Conservation (phyloP, 2,888 invertebrate genomes). For the Epinotia demarniana region DNA sequence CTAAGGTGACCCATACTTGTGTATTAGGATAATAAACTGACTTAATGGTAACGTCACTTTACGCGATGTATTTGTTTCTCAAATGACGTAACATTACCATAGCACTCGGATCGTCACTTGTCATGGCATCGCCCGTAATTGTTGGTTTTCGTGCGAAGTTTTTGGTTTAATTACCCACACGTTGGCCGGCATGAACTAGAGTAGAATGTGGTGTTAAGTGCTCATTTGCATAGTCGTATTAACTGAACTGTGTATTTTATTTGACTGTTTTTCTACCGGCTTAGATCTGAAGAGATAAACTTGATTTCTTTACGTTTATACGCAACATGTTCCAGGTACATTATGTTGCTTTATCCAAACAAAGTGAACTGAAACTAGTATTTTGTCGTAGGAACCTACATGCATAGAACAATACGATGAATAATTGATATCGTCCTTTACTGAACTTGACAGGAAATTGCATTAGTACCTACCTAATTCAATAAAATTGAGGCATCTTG, state of each 20-base stretch:
- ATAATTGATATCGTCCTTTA: no score
- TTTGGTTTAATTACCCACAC: constrained; percentile 38
- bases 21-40: no score
- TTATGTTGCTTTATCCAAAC: constrained; percentile 22
- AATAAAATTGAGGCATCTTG: no score
- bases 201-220: constrained; percentile 42
- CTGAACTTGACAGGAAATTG: no score
- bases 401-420: no score
- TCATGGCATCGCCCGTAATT: constrained; percentile 25
- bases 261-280: constrained; percentile 36
- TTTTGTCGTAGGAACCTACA: no score
- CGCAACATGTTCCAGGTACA: constrained; percentile 9
- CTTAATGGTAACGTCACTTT: not conserved
- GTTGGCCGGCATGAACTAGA: constrained; percentile 30
- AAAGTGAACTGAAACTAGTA: no score
- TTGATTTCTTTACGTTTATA: constrained; percentile 20
- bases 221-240: constrained; percentile 42
- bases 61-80: not conserved
- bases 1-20: no score
- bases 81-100: constrained; percentile 11
- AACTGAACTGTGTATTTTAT: constrained; percentile 38
- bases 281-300: constrained; percentile 25
- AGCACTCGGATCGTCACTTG: constrained; percentile 21
- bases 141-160: constrained; percentile 41
- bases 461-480: no score